Base-by-base conservation (phyloP, 2,888 invertebrate species). In the Gastrophysa polygoni region DNA sequence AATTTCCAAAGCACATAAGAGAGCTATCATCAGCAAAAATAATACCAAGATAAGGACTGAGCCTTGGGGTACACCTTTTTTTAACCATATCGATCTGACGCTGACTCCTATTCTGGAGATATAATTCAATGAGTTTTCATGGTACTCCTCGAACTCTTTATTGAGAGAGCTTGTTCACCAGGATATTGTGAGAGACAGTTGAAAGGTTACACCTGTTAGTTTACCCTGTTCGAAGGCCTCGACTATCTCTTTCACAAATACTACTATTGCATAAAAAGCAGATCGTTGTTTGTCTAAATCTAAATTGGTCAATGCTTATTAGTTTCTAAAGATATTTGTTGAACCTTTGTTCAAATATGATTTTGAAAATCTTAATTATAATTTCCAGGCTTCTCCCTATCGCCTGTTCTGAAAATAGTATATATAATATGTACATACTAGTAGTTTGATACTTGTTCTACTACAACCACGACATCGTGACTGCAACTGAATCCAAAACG, bases 121-220 rank as follows among this genome's bases (percentile, higher is more conserved):
- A 29, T 11, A n/a, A 28, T 5, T 16, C 14, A 29, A 32, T 16
- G 28, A 28, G 32, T 18, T 52, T 52, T 34, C 32, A 52, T 34
- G 34, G 7, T 38, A 52, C 38, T 38, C 52, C 52, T 52, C 52
- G 32, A 10, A 46, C 20, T 17, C 46, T 16, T 10, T 46, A 46
- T 17, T 46, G 46, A 46, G 46, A 46, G 18, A 46, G 46, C 20
- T 46, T 46, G 17, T 46, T 20, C 17, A 46, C 46, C 46, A 46
- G 46, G 18, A 46, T 17, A 10, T 46, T 46, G 20, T 46, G 46
- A n/a, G 20, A 46, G 46, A 46, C 46, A 46, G 46, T 20, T 16
- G 46, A 46, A 34, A 20, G 32, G 52, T 52, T 32, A 52, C 18
- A 34, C 52, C 52, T 18, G 38, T 38, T 18, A 52, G 52, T 52